Evolutionary conservation across 1,140 invertebrate species (phyloP), one percentile per base, ranked within the genome.

Genomic region (Conus ventricosus): DNA sequence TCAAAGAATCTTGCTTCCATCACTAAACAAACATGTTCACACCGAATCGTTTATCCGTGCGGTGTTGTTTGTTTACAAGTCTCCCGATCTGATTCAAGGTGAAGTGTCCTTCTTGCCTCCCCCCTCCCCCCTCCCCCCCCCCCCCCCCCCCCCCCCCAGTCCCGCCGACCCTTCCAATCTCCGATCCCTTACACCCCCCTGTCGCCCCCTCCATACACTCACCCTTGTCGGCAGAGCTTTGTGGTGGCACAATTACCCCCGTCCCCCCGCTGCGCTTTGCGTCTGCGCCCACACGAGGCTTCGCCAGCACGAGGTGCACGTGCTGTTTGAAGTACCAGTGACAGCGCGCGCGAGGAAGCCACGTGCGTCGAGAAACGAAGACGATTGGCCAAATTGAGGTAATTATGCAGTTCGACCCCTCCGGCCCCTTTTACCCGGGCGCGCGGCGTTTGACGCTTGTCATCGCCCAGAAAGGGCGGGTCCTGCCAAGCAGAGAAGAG

Each of bases 321-420:
- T 89, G 89, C 85, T 85, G 78, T 84, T 67, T 87, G 53, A 88
- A 88, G 86, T 76, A 55, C 67, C 27, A 78, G 85, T 85, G 89
- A 89, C 85, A 89, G 82, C 81, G 86, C 86, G 86, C 87, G 89
- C 86, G 55, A 54, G 60, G 39, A 76, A 57, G 82, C 85, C 89
- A 89, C 89, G 89, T 89, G 89, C 89, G 87, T 39, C 20, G 53
- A 87, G 89, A 82, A 88, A 89, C 84, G 89, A 88, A 89, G 87
- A 87, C 80, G 89, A 89, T 89, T 89, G 89, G 89, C 87, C 87
- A 89, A 89, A 89, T 89, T 89, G 89, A 78, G 89, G 89, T 87
- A 89, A 89, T 89, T 89, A 87, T 83, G 83, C 55, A 84, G 67
- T 27, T 13, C 83, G 87, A 76, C 83, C 89, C 89, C 60, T 82